phyloP scores from a whole-genome alignment of 2,797 vertebrate genomes.

The Prunella strophiata region DNA sequence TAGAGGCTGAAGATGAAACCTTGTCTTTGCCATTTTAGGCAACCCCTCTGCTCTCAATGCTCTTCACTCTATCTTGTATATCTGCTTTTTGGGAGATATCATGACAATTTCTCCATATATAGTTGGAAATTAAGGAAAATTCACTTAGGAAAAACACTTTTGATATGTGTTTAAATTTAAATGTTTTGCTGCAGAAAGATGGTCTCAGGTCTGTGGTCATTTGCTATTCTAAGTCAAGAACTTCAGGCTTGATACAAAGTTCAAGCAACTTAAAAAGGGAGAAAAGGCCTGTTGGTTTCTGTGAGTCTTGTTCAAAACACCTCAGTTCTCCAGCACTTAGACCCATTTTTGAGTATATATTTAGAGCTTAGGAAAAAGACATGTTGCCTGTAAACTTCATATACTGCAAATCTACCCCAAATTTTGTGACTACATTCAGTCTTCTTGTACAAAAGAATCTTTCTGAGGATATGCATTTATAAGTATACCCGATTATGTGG shows the following conservation, averaged over 20 bases:
- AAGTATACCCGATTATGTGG: accelerated
- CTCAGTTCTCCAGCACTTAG: neutral
- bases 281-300: neutral
- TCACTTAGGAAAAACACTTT: neutral
- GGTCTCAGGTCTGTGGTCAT: neutral
- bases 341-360: neutral
- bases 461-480: neutral
- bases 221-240: neutral
- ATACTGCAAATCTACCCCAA: neutral
- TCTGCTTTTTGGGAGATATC: neutral
- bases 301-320: neutral
- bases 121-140: neutral
- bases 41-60: neutral
- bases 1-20: neutral
- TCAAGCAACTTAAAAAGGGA: neutral
- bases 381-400: neutral
- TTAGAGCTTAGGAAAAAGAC: neutral
- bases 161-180: neutral
- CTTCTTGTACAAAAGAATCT: neutral
- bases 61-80: neutral
- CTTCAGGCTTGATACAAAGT: neutral
- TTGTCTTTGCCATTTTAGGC: neutral
- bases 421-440: neutral
- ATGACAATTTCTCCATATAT: neutral
- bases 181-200: neutral